Percentiles rank a stretch among this genome's conserved stretches.
These are phyloP conservation scores for Crocodylus rhombifer DNA, from an alignment of 2,797 vertebrate species.

Conservation along the genomic window DNA sequence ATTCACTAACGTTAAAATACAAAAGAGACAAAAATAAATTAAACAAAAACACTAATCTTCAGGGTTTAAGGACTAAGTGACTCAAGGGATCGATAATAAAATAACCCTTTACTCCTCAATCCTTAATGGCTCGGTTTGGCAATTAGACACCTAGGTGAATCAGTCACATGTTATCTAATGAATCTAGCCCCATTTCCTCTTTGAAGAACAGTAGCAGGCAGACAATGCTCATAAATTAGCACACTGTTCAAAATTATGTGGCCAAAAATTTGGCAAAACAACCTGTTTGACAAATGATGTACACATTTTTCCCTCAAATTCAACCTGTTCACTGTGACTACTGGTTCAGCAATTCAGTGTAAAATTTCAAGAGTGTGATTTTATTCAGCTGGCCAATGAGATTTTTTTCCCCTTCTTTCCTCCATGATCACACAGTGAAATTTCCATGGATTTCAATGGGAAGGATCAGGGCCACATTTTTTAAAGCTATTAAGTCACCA, in stretches of 20 bases:
- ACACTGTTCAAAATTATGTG: neutral
- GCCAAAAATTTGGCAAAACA: neutral
- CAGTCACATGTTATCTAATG: neutral
- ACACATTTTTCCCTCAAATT: slow-evolving; percentile 13
- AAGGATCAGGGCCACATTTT: neutral
- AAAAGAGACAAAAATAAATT: neutral
- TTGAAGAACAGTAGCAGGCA: neutral
- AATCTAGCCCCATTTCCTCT: neutral
- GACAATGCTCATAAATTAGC: slow-evolving; percentile 8
- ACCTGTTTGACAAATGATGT: too few species aligned
- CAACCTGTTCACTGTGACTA: neutral
- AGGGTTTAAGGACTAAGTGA: slow-evolving; percentile 3
- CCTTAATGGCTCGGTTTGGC: neutral
- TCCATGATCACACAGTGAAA: neutral
- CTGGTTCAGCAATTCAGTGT: neutral
- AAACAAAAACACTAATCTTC: slow-evolving; percentile 28
- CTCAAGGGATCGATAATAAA: slow-evolving; percentile 14
- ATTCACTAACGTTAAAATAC: neutral
- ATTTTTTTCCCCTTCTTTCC: neutral
- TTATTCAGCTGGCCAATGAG: fast-evolving
- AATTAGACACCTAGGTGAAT: neutral
- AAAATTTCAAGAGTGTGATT: neutral
- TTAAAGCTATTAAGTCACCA: neutral
- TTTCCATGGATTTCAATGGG: neutral
- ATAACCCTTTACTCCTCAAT: neutral